These are phyloP conservation scores for Tetrax tetrax DNA, from an alignment of 2,113 vertebrate species.

Conservation along the genomic window DNA sequence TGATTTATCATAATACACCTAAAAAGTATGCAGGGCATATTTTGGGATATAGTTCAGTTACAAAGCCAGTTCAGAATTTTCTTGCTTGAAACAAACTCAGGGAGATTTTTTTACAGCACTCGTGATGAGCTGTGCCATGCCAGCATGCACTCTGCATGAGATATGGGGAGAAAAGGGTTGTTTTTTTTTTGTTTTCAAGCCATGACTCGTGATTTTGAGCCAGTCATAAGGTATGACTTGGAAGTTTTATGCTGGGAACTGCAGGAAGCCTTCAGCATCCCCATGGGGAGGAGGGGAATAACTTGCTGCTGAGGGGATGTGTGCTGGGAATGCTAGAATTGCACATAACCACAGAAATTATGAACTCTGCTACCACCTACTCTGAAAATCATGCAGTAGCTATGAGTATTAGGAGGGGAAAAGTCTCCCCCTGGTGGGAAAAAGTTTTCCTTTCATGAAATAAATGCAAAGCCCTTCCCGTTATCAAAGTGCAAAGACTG, in stretches of 20 bases:
- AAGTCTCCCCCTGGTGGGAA: conserved; percentile 47
- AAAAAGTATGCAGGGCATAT: neutral
- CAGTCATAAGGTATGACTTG: neutral
- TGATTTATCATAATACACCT: neutral
- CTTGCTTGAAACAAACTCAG: neutral
- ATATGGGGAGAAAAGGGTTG: neutral
- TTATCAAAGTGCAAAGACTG: neutral
- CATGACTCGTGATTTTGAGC: neutral
- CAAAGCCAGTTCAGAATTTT: neutral
- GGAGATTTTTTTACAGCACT: neutral
- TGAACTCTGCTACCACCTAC: neutral
- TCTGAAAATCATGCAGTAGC: neutral
- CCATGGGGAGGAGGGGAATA: neutral
- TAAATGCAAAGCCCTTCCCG: neutral
- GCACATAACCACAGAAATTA: neutral
- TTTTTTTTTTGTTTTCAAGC: neutral
- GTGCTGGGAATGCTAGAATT: neutral
- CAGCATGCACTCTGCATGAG: neutral
- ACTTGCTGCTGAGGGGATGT: neutral
- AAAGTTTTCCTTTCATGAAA: neutral
- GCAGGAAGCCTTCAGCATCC: neutral
- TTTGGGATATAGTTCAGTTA: neutral
- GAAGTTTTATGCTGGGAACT: neutral
- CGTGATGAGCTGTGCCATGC: neutral
- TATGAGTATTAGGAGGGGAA: neutral